These are phyloP conservation scores for Spilogale gracilis DNA, from an alignment of 2,113 vertebrate genomes.

Conservation along the genomic window DNA sequence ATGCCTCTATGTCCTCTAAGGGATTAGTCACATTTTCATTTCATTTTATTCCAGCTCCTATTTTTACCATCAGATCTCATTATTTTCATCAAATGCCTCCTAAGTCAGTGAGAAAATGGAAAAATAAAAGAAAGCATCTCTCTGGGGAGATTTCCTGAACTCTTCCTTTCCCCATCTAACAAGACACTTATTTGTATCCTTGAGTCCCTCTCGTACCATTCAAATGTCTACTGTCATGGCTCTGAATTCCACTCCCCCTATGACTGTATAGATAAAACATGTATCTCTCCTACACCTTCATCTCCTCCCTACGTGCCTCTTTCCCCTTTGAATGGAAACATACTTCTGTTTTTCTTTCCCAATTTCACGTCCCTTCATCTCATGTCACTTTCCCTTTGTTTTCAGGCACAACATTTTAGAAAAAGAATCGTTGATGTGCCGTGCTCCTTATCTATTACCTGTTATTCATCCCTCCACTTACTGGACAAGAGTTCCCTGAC, in stretches of 20 bases:
- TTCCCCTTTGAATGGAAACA: not conserved
- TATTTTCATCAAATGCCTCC: not conserved
- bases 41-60: not conserved
- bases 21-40: not conserved
- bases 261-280: not conserved
- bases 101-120: not conserved
- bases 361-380: not conserved
- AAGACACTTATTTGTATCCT: not conserved
- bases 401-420: not conserved
- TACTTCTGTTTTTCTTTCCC: not conserved
- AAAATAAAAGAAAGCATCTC: not conserved
- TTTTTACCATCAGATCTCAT: not conserved
- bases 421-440: not conserved
- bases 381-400: not conserved
- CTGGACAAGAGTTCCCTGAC: not conserved
- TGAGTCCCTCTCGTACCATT: not conserved
- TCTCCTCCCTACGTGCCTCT: not conserved
- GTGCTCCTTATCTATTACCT: not conserved
- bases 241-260: not conserved
- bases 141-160: not conserved
- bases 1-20: not conserved
- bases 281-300: not conserved
- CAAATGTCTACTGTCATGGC: too few relatives aligned
- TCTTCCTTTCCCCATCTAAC: not conserved
- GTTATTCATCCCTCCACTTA: not conserved